Conservation (phyloP, 2,888 invertebrate genomes). For the Amaurobius ferox region DNA sequence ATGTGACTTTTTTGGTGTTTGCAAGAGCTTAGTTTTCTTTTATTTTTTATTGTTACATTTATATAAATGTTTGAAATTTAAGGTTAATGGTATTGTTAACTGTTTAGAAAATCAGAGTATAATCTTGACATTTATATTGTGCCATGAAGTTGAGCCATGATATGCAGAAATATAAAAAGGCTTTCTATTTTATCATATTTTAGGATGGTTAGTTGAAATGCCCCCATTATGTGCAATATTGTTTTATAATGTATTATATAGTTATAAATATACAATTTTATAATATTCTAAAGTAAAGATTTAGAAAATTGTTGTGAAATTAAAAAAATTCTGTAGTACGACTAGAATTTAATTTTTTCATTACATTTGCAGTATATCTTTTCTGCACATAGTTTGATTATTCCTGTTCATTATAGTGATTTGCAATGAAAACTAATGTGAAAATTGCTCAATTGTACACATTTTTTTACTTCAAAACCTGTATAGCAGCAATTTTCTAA, state of each 20-base stretch:
- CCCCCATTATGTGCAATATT: neutral
- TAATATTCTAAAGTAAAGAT: neutral
- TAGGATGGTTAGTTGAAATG: neutral
- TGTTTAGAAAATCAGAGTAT: too few species aligned
- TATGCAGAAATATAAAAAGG: neutral
- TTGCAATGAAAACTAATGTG: constrained; percentile 25
- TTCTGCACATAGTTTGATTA: too few species aligned
- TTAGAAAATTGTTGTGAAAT: neutral
- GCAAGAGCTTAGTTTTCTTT: too few species aligned
- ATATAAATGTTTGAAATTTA: too few species aligned
- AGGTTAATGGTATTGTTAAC: too few species aligned
- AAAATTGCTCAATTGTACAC: constrained; percentile 55
- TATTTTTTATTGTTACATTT: too few species aligned
- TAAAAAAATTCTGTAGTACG: neutral
- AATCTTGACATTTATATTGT: neutral
- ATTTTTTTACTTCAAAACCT: constrained; percentile 37
- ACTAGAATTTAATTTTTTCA: too few species aligned
- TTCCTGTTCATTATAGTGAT: neutral
- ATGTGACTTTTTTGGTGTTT: too few species aligned
- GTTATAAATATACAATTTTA: neutral
- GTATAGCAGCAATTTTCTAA: constrained; percentile 42
- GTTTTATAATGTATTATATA: constrained; percentile 1
- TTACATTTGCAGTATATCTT: too few species aligned
- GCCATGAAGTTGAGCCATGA: neutral
- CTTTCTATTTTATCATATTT: neutral